Evolutionary conservation across 2,888 invertebrate species (phyloP), one percentile per base, ranked within the genome.

Genomic region (Tenthredo distinguenda): DNA sequence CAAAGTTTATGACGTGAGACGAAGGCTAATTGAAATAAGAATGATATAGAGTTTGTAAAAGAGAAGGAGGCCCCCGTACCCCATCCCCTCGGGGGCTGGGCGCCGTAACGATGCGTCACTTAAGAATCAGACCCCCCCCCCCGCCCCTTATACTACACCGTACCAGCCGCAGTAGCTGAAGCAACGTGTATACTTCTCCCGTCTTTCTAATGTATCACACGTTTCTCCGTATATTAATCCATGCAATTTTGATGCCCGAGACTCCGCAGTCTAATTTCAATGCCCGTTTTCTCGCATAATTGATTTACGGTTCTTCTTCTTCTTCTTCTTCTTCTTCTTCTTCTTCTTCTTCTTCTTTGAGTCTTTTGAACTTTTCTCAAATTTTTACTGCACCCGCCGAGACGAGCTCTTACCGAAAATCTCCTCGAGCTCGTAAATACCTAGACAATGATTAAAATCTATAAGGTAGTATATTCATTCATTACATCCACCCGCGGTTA

Each of bases 171-270:
- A 50, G 50, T 34, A 18, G 55, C n/a, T 18, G n/a, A 12, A 43
- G 31, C 47, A 55, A 31, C 7, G 55, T 43, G 74, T 50, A 74
- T 40, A 74, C 77, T 77, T 62, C 62, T 58, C 58, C 26, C 81
- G 26, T 77, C 77, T 50, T 77, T 77, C 77, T 50, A 77, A 77
- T 34, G 83, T 37, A 71, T 71, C 68, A 71, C 83, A 83, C 81
- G 65, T 85, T 88, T 77, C 71, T 82, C 37, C 87, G 89, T 87
- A 91, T 92, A 91, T 92, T 92, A 92, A 92, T 91, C 89, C 91
- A 85, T 92, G 91, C 90, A 92, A 91, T 89, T 92, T 93, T 92
- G 91, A 92, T 91, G 91, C 88, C 87, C 87, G 87, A 90, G 89
- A 89, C 88, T 87, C 88, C 89, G 88, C 88, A 86, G 87, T 85